Base-by-base conservation (phyloP, 2,797 vertebrate genomes). In the Psittacula derbiana region DNA sequence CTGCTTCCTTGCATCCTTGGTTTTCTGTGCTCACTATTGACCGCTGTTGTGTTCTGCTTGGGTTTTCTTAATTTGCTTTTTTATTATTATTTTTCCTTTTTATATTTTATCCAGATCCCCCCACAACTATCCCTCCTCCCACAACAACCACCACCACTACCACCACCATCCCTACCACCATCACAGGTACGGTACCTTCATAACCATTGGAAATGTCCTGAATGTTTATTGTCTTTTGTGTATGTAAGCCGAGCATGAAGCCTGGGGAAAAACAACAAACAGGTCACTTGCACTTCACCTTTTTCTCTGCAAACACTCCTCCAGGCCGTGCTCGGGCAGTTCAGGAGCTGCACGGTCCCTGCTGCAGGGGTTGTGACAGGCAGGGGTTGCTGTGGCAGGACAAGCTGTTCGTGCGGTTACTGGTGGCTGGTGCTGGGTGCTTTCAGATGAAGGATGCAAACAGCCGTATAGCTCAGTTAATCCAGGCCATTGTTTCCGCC, bases 91-190 rank as follows among this genome's bases (percentile, higher is more conserved):
- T 58, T 97, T 98, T 98, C 97, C 96, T 97, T 99, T 99, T 99
- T 98, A 98, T 98, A 98, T 99, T 99, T 98, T 99, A 99, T 99
- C 99, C 99, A 99, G 99, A 99, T 99, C 98, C 99, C 99, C 99
- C 98, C 98, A 99, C 99, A 98, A 99, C 99, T 99, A 98, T 98
- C 98, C 99, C 99, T 98, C 98, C 99, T 98, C 99, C 99, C 99
- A 99, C 98, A 98, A 99, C 98, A 98, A 97, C 97, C 96, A 97
- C 97, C 97, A 97, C 97, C 97, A 98, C 98, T 96, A 98, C 97
- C 97, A 98, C 98, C 98, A 99, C 99, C 98, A 98, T 98, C 98
- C 98, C 98, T 97, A 98, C 98, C 99, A 98, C 97, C 98, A 98
- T 98, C 98, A 97, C 99, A 99, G 99, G 99, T 99, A 99, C 93